Percentiles rank a stretch among this genome's conserved stretches.
Evolutionary conservation across 2,113 vertebrate species (phyloP).

Genomic region (Limanda limanda): DNA sequence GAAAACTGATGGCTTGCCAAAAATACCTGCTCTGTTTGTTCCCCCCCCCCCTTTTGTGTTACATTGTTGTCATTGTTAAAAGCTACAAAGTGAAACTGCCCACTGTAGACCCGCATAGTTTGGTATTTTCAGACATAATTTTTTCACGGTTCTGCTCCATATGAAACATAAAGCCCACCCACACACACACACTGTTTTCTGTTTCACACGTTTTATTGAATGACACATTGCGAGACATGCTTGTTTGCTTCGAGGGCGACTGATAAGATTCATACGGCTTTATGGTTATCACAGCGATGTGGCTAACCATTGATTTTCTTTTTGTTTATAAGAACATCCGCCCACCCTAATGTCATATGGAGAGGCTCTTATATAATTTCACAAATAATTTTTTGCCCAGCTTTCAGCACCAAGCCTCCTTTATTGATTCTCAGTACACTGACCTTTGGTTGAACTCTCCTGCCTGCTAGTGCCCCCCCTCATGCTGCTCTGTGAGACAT

Average conservation of each 20-base stretch:
- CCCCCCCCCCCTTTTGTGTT: constrained; percentile 43
- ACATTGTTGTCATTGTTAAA: constrained; percentile 68
- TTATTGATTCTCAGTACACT: constrained; percentile 74
- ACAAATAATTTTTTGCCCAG: constrained; percentile 54
- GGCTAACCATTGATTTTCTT: constrained; percentile 51
- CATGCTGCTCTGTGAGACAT: constrained; percentile 69
- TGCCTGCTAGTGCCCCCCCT: constrained; percentile 64
- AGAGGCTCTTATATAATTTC: constrained; percentile 54
- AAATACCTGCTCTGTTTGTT: constrained; percentile 71
- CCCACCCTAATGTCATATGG: constrained; percentile 37
- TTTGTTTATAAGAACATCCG: constrained; percentile 47
- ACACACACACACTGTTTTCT: neutral
- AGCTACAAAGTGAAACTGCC: constrained; percentile 63
- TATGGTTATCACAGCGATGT: constrained; percentile 45
- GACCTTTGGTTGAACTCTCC: constrained; percentile 81
- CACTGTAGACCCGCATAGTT: constrained; percentile 48
- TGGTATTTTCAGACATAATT: constrained; percentile 16
- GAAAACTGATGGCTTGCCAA: constrained; percentile 72
- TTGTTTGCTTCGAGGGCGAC: constrained; percentile 23
- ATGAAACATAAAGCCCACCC: constrained; percentile 19
- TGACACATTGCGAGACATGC: neutral
- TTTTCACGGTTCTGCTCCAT: neutral
- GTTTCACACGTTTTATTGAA: constrained; percentile 1
- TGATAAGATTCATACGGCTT: constrained; percentile 23
- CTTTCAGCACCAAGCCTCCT: constrained; percentile 53